phyloP scores from a whole-genome alignment of 92 coral and sea anemone species.

The Umimayanthus kanabou region DNA sequence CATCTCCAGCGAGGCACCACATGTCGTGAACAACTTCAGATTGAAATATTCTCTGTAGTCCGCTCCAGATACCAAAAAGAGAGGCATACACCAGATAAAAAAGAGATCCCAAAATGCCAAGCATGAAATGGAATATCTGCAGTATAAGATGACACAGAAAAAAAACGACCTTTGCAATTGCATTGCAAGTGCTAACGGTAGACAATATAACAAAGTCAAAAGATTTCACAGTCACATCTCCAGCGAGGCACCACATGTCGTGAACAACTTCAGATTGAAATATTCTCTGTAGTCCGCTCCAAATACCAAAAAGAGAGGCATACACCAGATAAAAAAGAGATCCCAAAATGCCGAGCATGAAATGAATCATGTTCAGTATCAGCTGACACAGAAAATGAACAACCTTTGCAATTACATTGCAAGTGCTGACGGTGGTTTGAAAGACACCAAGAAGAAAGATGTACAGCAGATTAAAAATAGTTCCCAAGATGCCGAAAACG shows the following conservation, averaged over 20 bases:
- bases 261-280: conserved; percentile 27
- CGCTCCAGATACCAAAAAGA: conserved; percentile 16
- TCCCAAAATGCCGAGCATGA: neutral
- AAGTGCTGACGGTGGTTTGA: conserved; percentile 24
- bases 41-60: conserved; percentile 11
- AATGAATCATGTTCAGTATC: neutral
- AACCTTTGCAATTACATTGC: conserved; percentile 13
- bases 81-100: neutral
- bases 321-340: neutral
- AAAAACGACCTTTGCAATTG: neutral
- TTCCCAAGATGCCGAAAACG: neutral
- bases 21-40: conserved; percentile 23
- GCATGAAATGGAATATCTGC: neutral
- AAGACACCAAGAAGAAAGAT: conserved; percentile 11
- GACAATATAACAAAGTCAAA: neutral
- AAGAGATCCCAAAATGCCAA: neutral
- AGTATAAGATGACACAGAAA: neutral
- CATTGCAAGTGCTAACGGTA: conserved; percentile 10
- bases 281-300: conserved; percentile 9
- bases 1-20: neutral
- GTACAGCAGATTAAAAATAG: neutral
- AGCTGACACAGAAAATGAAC: neutral
- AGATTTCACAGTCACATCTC: neutral
- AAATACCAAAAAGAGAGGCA: conserved; percentile 24
- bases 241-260: neutral